Evolutionary conservation across 30 jellyfish, hydroid and myxozoan species (phyloP), one percentile per base, ranked within the genome.

Genomic region (Aurelia sp.): DNA sequence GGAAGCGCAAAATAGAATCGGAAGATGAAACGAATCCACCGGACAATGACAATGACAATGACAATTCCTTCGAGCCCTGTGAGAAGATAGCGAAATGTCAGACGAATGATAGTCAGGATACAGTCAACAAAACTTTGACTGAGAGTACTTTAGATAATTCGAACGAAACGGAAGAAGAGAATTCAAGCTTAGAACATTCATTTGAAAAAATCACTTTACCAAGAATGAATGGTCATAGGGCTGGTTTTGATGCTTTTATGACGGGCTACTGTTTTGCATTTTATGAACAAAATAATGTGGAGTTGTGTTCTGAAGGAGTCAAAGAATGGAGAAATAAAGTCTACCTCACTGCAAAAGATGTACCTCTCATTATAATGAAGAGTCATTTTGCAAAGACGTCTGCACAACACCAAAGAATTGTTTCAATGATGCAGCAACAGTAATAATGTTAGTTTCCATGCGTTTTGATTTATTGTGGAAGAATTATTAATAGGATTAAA

Each of bases 191-290:
- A 18, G 27, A 59, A 59, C 24, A 59, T 59, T 18, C 24, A 59
- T 58, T 59, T 71, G 78, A 17, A 50, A 44, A 27, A 4, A 19
- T 17, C 17, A 51, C 21, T 35, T 41, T 69, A 20, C 95, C 86
- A 41, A 64, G 84, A 50, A 74, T 41, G 69, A 84, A 58, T 30
- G 86, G 92, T 24, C 95, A 85, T 65, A 67, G 86, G 15, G 95
- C 95, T 6, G 95, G 95, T 27, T 72, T 72, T 35, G 95, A 85
- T 51, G 89, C 95, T 19, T 85, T 85, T 65, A 85, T 85, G 95
- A 85, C 95, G 4, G 95, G 95, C 6, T 85, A 85, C 53, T 74
- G 84, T 20, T 85, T 73, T 74, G 88, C 89, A 16, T 74, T 64
- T 73, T 85, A 72, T 65, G 77, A 61, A 55, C 82, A 19, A 5